Evolutionary conservation across 2,888 invertebrate species (phyloP).

Genomic region (Lysandra bellargus): DNA sequence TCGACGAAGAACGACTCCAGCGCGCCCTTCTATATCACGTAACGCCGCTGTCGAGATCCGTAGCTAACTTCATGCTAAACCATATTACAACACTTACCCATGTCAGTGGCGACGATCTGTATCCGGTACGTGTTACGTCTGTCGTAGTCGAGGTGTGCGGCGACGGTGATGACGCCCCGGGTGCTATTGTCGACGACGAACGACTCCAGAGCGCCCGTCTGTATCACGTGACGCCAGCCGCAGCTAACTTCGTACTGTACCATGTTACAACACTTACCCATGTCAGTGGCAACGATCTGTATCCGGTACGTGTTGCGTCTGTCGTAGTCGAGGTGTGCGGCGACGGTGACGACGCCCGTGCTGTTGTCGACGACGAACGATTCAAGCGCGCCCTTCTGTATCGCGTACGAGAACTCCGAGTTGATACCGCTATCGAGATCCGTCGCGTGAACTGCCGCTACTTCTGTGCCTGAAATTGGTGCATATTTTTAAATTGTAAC

Average conservation of each 20-base stretch:
- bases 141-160: slow-evolving; percentile 91
- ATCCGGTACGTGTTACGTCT: slow-evolving; percentile 85
- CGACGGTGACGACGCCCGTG: slow-evolving; percentile 88
- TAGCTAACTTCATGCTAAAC: too few relatives aligned
- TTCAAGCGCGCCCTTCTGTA: slow-evolving; percentile 92
- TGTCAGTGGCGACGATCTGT: slow-evolving; percentile 90
- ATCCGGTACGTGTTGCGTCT: slow-evolving; percentile 88
- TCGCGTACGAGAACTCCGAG: slow-evolving; percentile 88
- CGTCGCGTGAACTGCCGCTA: slow-evolving; percentile 87
- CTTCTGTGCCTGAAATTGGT: slow-evolving; percentile 82
- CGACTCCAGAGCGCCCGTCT: too few relatives aligned
- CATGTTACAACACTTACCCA: slow-evolving; percentile 69
- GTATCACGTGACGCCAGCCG: too few relatives aligned
- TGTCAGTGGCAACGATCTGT: slow-evolving; percentile 90
- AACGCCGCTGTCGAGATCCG: too few relatives aligned
- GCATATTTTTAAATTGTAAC: not conserved
- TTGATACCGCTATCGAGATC: slow-evolving; percentile 94
- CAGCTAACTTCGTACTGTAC: too few relatives aligned
- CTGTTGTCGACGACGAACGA: slow-evolving; percentile 90
- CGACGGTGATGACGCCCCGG: slow-evolving; percentile 78
- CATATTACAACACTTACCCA: slow-evolving; percentile 68
- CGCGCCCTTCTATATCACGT: too few relatives aligned
- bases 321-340: slow-evolving; percentile 91
- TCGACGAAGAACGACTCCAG: too few relatives aligned
- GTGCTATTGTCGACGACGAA: slow-evolving; percentile 52